Evolutionary conservation across 2,797 vertebrate genomes (phyloP), one percentile per base, ranked within the genome.

Genomic region (Malurus leucopterus): DNA sequence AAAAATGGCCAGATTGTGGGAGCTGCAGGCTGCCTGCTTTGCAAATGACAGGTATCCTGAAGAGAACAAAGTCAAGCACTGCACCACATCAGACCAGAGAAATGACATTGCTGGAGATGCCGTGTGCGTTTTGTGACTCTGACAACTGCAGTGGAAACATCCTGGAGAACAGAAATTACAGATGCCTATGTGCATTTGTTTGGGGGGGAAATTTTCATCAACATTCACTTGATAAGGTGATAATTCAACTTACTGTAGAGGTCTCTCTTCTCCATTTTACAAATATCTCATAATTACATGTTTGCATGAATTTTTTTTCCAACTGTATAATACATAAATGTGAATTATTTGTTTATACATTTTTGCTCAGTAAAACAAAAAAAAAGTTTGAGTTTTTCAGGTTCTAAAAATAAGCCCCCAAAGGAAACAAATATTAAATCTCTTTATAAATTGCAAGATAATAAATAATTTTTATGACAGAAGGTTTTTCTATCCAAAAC

Each of bases 21-120:
- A 92, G 75, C 84, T 85, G 84, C 32, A 13, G 75, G 81, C 62
- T 88, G 84, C 38, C 90, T 90, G 81, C 78, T 90, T 82, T 90
- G 61, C 55, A 68, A 72, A 58, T 77, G 81, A 79, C 78, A 90
- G 71, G 49, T 86, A 58, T 67, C 86, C 79, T 88, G 63, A 90
- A 40, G 69, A 84, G 88, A 94, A 70, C 65, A 86, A 90, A 91
- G 90, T 86, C 51, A 85, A 90, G 70, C 43, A 32, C 61, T 84
- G 74, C 61, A 89, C 53, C 71, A 63, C 77, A 49, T 47, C 55
- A 76, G 63, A 57, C 61, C 87, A 91, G 70, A 58, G 54, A 76
- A 78, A 47, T 64, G 84, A 81, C 61, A 49, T 38, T 87, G 73
- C 68, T 90, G 70, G 50, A 65, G 77, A 84, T 49, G 64, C 0